Percentiles rank a stretch among this genome's conserved stretches.
These are phyloP conservation scores for Spheniscus mendiculus DNA, from an alignment of 2,113 vertebrate genomes.

Conservation along the genomic window DNA sequence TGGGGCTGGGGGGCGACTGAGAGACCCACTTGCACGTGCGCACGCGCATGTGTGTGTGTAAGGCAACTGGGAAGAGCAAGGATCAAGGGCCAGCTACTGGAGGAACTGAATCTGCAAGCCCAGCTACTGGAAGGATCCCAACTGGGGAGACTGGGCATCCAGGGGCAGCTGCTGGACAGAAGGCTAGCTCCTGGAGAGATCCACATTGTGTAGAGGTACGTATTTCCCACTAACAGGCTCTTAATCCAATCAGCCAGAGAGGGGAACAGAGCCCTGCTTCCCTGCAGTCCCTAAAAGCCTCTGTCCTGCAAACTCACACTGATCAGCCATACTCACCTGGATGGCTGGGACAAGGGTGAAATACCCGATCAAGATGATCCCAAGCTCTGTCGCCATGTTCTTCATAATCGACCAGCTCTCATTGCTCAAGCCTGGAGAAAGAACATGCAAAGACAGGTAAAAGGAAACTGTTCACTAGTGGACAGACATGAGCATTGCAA, in stretches of 20 bases:
- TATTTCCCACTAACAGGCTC: not conserved
- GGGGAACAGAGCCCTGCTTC: not conserved
- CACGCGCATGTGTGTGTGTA: not conserved
- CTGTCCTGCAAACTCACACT: no score
- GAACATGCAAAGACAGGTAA: not conserved
- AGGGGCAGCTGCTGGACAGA: not conserved
- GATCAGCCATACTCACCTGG: slow-evolving; percentile 77
- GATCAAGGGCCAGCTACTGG: not conserved
- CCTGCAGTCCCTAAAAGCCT: not conserved
- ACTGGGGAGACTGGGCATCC: not conserved
- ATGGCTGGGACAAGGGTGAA: slow-evolving; percentile 97
- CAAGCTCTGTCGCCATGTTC: slow-evolving; percentile 96
- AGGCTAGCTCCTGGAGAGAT: not conserved
- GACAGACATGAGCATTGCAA: not conserved
- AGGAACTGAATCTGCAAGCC: not conserved
- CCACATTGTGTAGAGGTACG: accelerated
- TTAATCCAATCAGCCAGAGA: not conserved
- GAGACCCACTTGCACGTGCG: not conserved
- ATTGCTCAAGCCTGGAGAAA: slow-evolving; percentile 87
- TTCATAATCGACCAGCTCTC: slow-evolving; percentile 99
- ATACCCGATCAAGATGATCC: slow-evolving; percentile 96
- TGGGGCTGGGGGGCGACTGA: not conserved
- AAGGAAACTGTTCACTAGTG: not conserved
- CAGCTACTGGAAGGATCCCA: not conserved
- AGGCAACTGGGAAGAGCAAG: not conserved